Conservation (phyloP, 2,797 vertebrate genomes). For the Manis javanica region DNA sequence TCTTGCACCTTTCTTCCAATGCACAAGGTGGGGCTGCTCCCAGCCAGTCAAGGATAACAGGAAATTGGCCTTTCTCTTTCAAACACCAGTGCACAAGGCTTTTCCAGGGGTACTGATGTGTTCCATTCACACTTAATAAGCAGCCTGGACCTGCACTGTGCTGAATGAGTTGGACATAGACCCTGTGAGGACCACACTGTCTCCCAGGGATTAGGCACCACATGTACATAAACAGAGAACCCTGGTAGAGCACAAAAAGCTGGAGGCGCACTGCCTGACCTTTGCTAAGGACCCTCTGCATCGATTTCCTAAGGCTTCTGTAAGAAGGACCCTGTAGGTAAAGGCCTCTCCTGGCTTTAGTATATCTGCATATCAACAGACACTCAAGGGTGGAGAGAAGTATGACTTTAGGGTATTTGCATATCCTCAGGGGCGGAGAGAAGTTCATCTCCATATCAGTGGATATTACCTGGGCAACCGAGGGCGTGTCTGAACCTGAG, state of each 20-base stretch:
- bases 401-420: too few relatives aligned
- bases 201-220: too few relatives aligned
- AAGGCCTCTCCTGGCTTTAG: too few relatives aligned
- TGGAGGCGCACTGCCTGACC: neutral
- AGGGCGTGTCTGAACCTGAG: too few relatives aligned
- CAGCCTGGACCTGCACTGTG: neutral
- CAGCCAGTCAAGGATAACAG: neutral
- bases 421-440: too few relatives aligned
- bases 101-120: neutral
- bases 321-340: neutral
- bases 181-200: too few relatives aligned
- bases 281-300: neutral
- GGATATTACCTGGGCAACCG: too few relatives aligned
- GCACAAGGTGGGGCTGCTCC: neutral
- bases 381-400: too few relatives aligned
- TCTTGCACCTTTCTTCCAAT: neutral
- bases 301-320: neutral
- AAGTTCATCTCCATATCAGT: too few relatives aligned
- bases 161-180: neutral
- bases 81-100: too few relatives aligned
- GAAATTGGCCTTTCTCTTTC: neutral
- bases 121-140: neutral
- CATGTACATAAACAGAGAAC: neutral
- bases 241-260: fast-evolving
- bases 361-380: too few relatives aligned